Evolutionary conservation across 2,888 invertebrate species (phyloP).

Genomic region (Philereme vetulata): DNA sequence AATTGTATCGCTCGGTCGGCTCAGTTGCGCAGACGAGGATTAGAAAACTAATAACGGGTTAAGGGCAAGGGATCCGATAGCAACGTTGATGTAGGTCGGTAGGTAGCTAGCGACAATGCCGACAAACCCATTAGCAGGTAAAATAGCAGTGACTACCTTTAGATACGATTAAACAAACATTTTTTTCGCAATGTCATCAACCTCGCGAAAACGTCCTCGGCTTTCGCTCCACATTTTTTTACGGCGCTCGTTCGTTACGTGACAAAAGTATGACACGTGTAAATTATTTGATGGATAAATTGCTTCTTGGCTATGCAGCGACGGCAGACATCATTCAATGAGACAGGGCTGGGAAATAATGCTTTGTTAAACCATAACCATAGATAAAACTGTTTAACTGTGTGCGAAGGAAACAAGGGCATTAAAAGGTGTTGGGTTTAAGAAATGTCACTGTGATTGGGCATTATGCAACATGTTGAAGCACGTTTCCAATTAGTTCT

Average conservation of each 20-base stretch:
- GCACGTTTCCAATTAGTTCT: conserved; percentile 24
- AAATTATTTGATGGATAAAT: conserved; percentile 40
- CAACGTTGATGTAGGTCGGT: conserved; percentile 40
- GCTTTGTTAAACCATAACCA: not conserved
- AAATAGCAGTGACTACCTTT: conserved; percentile 38
- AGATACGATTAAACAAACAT: conserved; percentile 41
- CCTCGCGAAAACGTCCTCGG: conserved; percentile 52
- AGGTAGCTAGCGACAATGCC: conserved; percentile 27
- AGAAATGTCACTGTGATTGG: conserved; percentile 15
- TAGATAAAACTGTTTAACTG: not conserved
- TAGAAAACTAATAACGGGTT: conserved; percentile 6
- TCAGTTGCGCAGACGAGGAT: conserved; percentile 5
- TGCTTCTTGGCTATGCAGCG: conserved; percentile 30
- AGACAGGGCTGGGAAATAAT: not conserved
- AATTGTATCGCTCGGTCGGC: not conserved
- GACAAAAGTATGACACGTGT: conserved; percentile 49
- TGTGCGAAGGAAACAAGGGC: not conserved
- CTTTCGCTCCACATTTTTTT: conserved; percentile 55
- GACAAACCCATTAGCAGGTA: conserved; percentile 21
- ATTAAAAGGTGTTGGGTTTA: not conserved
- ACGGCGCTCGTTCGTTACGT: conserved; percentile 48
- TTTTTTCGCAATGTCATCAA: conserved; percentile 66
- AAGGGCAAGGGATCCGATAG: conserved; percentile 20
- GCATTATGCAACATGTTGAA: conserved; percentile 22
- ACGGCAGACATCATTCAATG: conserved; percentile 6